Evolutionary conservation across 2,888 invertebrate species (phyloP), one percentile per base, ranked within the genome.

Genomic region (Aspidiotus rigidus): DNA sequence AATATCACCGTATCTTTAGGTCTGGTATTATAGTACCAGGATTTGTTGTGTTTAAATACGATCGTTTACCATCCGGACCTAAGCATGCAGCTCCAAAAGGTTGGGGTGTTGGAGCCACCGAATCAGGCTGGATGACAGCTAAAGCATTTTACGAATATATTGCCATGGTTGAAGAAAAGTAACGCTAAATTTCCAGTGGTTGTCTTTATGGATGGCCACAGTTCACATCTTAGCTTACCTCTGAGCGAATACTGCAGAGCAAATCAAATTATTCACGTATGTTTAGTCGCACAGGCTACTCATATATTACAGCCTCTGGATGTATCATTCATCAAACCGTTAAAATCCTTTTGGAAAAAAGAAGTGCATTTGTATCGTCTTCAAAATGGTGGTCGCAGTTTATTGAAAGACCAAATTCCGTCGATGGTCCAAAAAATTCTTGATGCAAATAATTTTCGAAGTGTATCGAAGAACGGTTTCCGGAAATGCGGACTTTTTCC

Each of bases 181-280:
- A 72, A 69, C n/a, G 71, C 74, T n/a, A 74, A 75, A 71, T 74
- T 74, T 71, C 74, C 73, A 69, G 69, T 72, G 6, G 72, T 74
- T 69, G 67, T 74, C 28, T 79, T 77, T 70, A 71, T 80, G 44
- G 79, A 79, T 74, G 77, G 77, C 15, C 78, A 78, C 71, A 66
- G 73, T 7, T 78, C 77, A 10, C 77, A 79, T 72, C 56, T 73
- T 41, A 71, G 72, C 28, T 54, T 71, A 15, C 71, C 73, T 44
- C 55, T 69, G 13, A 72, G 73, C 54, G 39, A n/a, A n/a, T n/a
- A n/a, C n/a, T n/a, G n/a, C n/a, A n/a, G n/a, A n/a, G n/a, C n/a
- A n/a, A 69, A 72, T 71, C 72, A 72, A 2, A 72, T 74, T 39
- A 70, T 73, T 39, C 49, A 74, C 17, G 70, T 72, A 10, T 72